Percentiles rank a stretch among this genome's conserved stretches.
phyloP scores from a whole-genome alignment of 2,113 vertebrate species.

The Smithornis capensis region DNA sequence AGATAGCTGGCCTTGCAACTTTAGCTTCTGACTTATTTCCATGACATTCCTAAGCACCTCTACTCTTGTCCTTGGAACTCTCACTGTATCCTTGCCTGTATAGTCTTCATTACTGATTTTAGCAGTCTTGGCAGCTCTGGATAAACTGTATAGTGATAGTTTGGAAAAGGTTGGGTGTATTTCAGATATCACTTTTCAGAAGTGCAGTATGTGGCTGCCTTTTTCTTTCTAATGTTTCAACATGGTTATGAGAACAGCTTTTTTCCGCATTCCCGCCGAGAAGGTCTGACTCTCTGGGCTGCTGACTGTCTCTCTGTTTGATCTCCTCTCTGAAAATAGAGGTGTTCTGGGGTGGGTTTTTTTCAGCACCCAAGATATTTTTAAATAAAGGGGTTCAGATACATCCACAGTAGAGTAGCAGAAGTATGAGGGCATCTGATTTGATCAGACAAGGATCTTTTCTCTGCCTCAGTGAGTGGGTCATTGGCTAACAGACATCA shows the following conservation, averaged over 20 bases:
- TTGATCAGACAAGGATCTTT: not conserved
- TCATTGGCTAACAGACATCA: not conserved
- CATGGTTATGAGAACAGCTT: not conserved
- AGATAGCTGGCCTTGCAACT: not conserved
- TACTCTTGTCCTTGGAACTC: not conserved
- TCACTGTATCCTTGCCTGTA: not conserved
- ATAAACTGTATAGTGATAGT: not conserved
- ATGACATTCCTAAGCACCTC: not conserved
- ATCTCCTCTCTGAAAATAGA: not conserved
- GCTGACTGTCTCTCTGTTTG: not conserved
- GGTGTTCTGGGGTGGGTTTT: not conserved
- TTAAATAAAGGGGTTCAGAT: not conserved
- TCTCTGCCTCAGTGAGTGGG: not conserved
- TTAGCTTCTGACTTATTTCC: not conserved
- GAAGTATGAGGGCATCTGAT: not conserved
- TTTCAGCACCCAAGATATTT: not conserved
- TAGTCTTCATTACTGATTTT: not conserved
- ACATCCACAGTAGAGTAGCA: not conserved
- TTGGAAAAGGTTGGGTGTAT: not conserved
- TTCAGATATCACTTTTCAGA: not conserved
- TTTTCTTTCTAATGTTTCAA: not conserved
- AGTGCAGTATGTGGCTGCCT: not conserved
- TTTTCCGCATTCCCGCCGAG: not conserved
- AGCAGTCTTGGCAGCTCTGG: not conserved
- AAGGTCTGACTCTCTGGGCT: not conserved